Evolutionary conservation across 1,140 invertebrate species (phyloP), one percentile per base, ranked within the genome.

Genomic region (Penaeus vannamei): DNA sequence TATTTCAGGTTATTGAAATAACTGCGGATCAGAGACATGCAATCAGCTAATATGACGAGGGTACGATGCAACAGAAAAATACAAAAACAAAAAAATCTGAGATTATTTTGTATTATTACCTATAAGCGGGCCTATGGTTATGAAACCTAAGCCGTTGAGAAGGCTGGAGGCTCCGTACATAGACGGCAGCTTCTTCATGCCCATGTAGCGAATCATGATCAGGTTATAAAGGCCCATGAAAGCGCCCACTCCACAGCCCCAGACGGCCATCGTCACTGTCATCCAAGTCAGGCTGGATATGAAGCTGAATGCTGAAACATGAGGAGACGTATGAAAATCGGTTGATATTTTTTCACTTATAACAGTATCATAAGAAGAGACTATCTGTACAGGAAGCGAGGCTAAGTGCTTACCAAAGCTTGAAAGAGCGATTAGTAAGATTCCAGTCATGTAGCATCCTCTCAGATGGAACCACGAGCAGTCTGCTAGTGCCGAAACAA

Each of bases 191-290:
- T 79, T 61, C 4, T 79, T 59, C 14, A 86, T 19, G 14, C 72
- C 72, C 85, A 86, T 86, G 85, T 86, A 86, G 42, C 79, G 69
- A n/a, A 79, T 36, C 32, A 79, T 86, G 53, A 79, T 12, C n/a
- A 86, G 53, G 53, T 86, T 77, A 29, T 23, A 61, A 22, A 86
- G 23, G 46, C 69, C 42, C n/a, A 86, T 23, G 4, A 36, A 79
- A 59, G 53, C 46, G 46, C 69, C 85, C 53, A 77, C 19, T 14
- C 85, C 85, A 22, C 72, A 62, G 85, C 85, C 85, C 17, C 26
- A 86, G 42, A 86, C 69, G n/a, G 46, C 85, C 69, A 61, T 79
- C 46, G 42, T 22, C 53, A 36, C 53, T n/a, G 61, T 61, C n/a
- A 79, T 26, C 85, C 60, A 79, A 53, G 12, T 10, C 53, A 53